Percentiles rank a stretch among this genome's conserved stretches.
Conservation (phyloP, 2,113 vertebrate species). For the Psittacus erithacus region DNA sequence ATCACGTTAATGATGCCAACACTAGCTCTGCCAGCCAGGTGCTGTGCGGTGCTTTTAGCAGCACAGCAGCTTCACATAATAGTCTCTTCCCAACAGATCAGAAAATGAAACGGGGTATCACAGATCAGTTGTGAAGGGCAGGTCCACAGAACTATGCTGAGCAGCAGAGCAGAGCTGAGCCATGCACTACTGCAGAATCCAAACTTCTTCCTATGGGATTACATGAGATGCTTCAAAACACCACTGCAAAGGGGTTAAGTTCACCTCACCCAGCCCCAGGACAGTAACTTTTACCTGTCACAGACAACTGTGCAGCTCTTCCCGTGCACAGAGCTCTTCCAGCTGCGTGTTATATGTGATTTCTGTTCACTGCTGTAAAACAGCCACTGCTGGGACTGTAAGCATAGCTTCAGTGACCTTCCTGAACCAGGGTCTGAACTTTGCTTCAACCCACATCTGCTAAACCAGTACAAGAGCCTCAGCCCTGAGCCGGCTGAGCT, state of each 20-base stretch:
- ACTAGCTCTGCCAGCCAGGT: neutral
- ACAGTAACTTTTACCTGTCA: neutral
- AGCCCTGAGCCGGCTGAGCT: neutral
- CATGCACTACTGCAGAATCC: neutral
- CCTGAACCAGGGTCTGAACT: neutral
- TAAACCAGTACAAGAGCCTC: neutral
- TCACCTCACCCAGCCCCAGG: neutral
- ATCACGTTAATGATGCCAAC: fast-evolving
- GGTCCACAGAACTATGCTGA: neutral
- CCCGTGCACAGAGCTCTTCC: neutral
- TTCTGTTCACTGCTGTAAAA: neutral
- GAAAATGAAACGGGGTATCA: neutral
- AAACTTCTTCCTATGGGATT: neutral
- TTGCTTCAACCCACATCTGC: neutral
- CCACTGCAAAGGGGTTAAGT: neutral
- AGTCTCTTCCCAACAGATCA: neutral
- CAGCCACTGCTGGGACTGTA: neutral
- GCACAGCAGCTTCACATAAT: neutral
- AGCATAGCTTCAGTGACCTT: neutral
- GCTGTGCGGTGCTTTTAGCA: fast-evolving
- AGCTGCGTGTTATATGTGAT: neutral
- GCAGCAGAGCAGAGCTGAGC: neutral
- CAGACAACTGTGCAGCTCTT: neutral
- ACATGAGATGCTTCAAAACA: neutral
- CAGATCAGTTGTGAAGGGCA: neutral